Base-by-base conservation (phyloP, 2,797 vertebrate species). In the Okamejei kenojei region DNA sequence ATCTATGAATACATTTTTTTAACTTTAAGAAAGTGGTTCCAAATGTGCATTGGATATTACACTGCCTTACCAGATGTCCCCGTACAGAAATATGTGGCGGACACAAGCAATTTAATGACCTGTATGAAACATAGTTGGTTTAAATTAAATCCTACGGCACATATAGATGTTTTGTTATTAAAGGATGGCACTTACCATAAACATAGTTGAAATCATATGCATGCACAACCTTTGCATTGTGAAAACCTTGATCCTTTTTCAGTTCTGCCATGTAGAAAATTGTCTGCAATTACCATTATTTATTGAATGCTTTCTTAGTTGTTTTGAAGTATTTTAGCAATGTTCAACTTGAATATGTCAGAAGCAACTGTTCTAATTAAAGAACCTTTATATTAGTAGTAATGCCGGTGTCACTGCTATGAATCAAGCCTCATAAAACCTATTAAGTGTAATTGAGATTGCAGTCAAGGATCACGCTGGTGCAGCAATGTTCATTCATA, bases 291-390 rank as follows among this genome's bases (percentile, higher is more conserved):
- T 88, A 65, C 68, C 61, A 65, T 65, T 65, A 88, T 68, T 65
- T n/a, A 29, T 35, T 35, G 61, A 65, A 19, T 68, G 61, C n/a
- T 88, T 88, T 23, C n/a, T 32, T 32, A 35, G n/a, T 68, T 88
- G 61, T 88, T 86, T 65, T 88, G 61, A 65, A 21, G 65, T 15
- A 32, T 1, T 88, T 35, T 63, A 88, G 84, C 61, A 88, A 17
- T 68, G n/a, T 88, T 88, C n/a, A 68, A 21, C 58, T 32, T 88
- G 32, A 88, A 88, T 61, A 88, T 88, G 84, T 32, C 29, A 32
- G 84, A 88, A 7, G 84, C 63, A 88, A 86, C 82, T 63, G 61
- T 65, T 88, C 82, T 32, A 63, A 88, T 88, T 65, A 88, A 88
- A 88, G 82, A 32, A 68, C n/a, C 26, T 82, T 82, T 86, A 86